phyloP scores from a whole-genome alignment of 2,888 invertebrate species.

The Cantharis rustica region DNA sequence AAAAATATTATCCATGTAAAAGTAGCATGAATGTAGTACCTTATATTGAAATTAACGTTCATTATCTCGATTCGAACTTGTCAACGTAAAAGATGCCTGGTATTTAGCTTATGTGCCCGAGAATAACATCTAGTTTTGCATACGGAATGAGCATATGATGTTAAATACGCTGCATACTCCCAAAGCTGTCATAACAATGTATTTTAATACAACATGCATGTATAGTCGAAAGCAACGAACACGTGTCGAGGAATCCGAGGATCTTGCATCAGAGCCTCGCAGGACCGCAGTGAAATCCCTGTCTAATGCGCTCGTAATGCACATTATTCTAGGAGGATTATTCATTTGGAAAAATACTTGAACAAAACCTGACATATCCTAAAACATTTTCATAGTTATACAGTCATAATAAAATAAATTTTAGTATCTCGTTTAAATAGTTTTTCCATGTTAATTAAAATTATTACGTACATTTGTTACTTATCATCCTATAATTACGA shows the following conservation, averaged over 20 bases:
- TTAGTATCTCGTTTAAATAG: background rate
- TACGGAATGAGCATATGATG: constrained; percentile 45
- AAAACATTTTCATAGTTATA: constrained; percentile 17
- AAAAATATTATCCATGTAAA: background rate
- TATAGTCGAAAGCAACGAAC: constrained; percentile 45
- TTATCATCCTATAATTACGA: background rate
- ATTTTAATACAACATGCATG: constrained; percentile 51
- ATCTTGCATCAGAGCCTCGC: constrained; percentile 35
- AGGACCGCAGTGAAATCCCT: constrained; percentile 42
- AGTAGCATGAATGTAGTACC: background rate
- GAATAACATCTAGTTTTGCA: constrained; percentile 41
- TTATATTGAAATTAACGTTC: background rate
- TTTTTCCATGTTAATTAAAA: background rate
- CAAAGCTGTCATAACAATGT: constrained; percentile 52
- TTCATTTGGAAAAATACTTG: constrained; percentile 38
- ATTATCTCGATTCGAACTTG: background rate
- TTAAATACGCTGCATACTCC: constrained; percentile 50
- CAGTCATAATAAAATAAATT: constrained; percentile 19
- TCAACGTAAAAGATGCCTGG: constrained; percentile 31
- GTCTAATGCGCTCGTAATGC: constrained; percentile 43
- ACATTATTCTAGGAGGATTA: constrained; percentile 39
- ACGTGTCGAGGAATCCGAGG: constrained; percentile 40
- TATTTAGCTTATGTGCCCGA: constrained; percentile 29
- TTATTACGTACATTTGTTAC: background rate
- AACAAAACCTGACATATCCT: constrained; percentile 18